Evolutionary conservation across 2,888 invertebrate species (phyloP), one percentile per base, ranked within the genome.

Genomic region (Campoplex capitator): DNA sequence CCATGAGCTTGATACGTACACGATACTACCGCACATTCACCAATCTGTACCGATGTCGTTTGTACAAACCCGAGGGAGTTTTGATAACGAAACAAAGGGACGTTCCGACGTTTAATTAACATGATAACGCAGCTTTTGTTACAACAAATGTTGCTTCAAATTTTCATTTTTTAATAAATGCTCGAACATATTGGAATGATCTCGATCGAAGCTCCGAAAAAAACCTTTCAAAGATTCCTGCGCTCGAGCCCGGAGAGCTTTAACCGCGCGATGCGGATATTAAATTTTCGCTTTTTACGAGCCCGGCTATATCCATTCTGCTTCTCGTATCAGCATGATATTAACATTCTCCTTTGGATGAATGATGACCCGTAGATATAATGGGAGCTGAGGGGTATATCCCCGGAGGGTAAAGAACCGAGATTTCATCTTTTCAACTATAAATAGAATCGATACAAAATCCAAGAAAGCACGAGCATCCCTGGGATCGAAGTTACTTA

Each of bases 271-370:
- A 51, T 48, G 6, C 6, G 68, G 84, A 79, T 79, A 84, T 79
- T 75, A 75, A 74, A 79, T 79, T 84, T 73, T 75, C 68, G 56
- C 58, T 68, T 62, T 32, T 48, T 38, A 38, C 38, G 38, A 38
- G 6, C 38, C 38, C 68, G 32, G 18, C 35, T 6, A 23, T 18
- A 58, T 58, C 23, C 32, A 58, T 67, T 73, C 3, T n/a, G 38
- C 32, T 67, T 51, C 23, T 51, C 65, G 54, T 73, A 18, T 54
- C 62, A 48, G 58, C 54, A 65, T 73, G 16, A 67, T 79, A 74
- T 77, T 70, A 77, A 83, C 48, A 71, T 79, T 84, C 74, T 68
- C 74, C 78, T 74, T 65, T 42, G 77, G 62, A 74, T 79, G 84
- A 84, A 68, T 68, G 78, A 84, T 79, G 78, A 79, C 58, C 84